Evolutionary conservation across 2,888 invertebrate genomes (phyloP).

Genomic region (Agrilus mali): DNA sequence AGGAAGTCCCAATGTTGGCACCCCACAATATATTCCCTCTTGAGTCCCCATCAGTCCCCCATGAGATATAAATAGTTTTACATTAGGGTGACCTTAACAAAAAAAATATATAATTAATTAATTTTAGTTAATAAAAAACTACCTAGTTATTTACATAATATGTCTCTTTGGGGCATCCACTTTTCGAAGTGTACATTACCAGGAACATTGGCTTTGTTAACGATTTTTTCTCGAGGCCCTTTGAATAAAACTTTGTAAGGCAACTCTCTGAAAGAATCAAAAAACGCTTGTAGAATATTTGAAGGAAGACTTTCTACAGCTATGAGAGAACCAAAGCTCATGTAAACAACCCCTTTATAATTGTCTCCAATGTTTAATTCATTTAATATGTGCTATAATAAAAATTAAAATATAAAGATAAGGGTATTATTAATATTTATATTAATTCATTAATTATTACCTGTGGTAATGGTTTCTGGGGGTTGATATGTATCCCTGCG

Average conservation of each 20-base stretch:
- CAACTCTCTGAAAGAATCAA: constrained; percentile 38
- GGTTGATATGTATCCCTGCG: constrained; percentile 38
- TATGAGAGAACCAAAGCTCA: constrained; percentile 48
- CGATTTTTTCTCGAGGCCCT: constrained; percentile 36
- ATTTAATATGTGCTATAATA: constrained; percentile 15
- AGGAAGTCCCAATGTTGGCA: constrained; percentile 27
- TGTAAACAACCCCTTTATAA: constrained; percentile 36
- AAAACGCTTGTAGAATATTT: constrained; percentile 35
- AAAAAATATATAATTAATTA: not conserved
- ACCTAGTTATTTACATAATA: constrained; percentile 35
- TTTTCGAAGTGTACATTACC: constrained; percentile 35
- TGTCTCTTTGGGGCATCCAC: constrained; percentile 44
- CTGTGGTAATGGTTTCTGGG: constrained; percentile 35
- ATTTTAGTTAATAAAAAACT: not conserved
- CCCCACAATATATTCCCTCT: constrained; percentile 30
- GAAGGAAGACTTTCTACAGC: constrained; percentile 40
- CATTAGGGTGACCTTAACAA: constrained; percentile 29
- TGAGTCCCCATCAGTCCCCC: constrained; percentile 35
- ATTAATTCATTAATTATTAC: too few species aligned
- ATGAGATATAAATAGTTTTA: constrained; percentile 35
- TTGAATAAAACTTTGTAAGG: constrained; percentile 44
- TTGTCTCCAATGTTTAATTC: constrained; percentile 16
- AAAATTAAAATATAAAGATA: not conserved
- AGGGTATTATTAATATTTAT: too few species aligned
- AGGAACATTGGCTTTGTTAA: constrained; percentile 31